Evolutionary conservation across 2,113 vertebrate species (phyloP).

Genomic region (Brachirus orientalis): DNA sequence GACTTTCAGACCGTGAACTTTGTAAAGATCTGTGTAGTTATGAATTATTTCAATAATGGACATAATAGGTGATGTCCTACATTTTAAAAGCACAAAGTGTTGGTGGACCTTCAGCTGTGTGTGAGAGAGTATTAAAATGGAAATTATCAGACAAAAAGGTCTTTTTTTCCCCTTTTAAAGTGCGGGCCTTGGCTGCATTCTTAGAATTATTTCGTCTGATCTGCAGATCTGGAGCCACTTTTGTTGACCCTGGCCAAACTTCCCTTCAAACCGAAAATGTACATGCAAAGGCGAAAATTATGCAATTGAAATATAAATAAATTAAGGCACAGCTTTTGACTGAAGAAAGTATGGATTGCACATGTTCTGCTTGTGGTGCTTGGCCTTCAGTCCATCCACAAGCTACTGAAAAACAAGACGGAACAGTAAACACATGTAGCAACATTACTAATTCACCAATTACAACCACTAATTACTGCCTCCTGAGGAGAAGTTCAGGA

Average conservation of each 20-base stretch:
- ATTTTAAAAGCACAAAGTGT: conserved; percentile 51
- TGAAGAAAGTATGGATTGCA: conserved; percentile 6
- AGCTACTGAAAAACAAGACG: conserved; percentile 11
- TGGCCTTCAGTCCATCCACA: neutral
- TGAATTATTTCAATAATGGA: conserved; percentile 26
- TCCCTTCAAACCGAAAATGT: neutral
- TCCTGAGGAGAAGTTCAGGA: conserved; percentile 91
- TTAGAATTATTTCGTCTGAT: conserved; percentile 68
- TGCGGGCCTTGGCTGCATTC: conserved; percentile 68
- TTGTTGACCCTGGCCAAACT: conserved; percentile 11
- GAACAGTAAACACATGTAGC: conserved; percentile 38
- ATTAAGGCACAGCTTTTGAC: neutral
- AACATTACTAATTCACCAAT: conserved; percentile 76
- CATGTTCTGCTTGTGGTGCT: neutral
- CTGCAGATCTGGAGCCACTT: conserved; percentile 31
- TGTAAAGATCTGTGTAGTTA: conserved; percentile 10
- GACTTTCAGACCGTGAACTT: conserved; percentile 7
- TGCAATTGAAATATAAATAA: conserved; percentile 1
- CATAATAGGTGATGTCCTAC: no score
- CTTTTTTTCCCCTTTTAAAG: no score
- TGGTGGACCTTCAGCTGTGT: conserved; percentile 49
- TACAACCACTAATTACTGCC: conserved; percentile 84
- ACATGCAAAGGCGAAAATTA: conserved; percentile 3
- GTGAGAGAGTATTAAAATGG: conserved; percentile 72
- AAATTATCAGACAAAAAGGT: conserved; percentile 74